A percentile compares a stretch with the other conserved stretches of the same genome.
Evolutionary conservation across 2,797 vertebrate species (phyloP).

Genomic region (Salmo trutta): DNA sequence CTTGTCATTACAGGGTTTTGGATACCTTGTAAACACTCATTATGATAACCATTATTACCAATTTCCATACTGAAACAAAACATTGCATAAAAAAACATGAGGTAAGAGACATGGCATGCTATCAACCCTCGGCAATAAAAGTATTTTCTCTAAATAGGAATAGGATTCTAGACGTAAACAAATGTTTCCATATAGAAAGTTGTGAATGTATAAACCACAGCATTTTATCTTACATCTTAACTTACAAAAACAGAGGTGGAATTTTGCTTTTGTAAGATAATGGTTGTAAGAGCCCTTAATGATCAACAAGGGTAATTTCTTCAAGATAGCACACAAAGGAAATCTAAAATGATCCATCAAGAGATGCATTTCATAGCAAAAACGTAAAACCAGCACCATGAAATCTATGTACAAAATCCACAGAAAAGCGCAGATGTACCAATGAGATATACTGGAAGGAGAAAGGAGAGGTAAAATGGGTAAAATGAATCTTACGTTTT

Average conservation of each 20-base stretch:
- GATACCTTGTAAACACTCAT: slow-evolving; percentile 87
- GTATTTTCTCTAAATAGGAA: slow-evolving; percentile 24
- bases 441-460: slow-evolving; percentile 10
- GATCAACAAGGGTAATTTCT: slow-evolving; percentile 71
- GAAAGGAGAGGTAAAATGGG: slow-evolving; percentile 46
- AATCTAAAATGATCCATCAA: slow-evolving; percentile 62
- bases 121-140: slow-evolving; percentile 16
- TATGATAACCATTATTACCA: slow-evolving; percentile 99
- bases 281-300: slow-evolving; percentile 70
- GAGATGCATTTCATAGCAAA: slow-evolving; percentile 65
- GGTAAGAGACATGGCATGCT: slow-evolving; percentile 63
- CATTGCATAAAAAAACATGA: slow-evolving; percentile 58
- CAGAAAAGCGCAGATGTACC: slow-evolving; percentile 53
- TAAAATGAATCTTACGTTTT: slow-evolving; percentile 85
- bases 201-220: slow-evolving; percentile 53
- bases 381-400: slow-evolving; percentile 74
- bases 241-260: slow-evolving; percentile 55
- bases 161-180: slow-evolving; percentile 26
- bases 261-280: slow-evolving; percentile 39
- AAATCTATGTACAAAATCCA: slow-evolving; percentile 71
- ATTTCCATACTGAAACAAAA: slow-evolving; percentile 94
- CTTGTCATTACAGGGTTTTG: slow-evolving; percentile 89
- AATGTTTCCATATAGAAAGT: slow-evolving; percentile 37
- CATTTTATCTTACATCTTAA: slow-evolving; percentile 61
- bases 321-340: slow-evolving; percentile 63